Conservation (phyloP, 2,113 vertebrate genomes). For the Zosterops japonicus region DNA sequence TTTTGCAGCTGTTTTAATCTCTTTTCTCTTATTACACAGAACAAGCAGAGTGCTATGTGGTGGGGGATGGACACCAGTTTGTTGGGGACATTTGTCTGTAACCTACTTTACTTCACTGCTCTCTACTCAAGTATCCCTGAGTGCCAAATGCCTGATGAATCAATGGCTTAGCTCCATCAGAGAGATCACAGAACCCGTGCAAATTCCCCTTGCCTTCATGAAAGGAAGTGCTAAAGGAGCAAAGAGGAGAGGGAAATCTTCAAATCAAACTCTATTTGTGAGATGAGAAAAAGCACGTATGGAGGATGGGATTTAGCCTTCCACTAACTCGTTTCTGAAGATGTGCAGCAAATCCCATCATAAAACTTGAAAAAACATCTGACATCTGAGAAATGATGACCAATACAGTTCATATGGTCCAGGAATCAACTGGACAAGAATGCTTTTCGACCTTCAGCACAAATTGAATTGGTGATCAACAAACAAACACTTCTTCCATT, state of each 20-base stretch:
- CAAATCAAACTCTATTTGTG: background rate
- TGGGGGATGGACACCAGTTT: background rate
- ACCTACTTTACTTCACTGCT: background rate
- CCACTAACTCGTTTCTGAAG: background rate
- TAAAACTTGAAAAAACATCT: background rate
- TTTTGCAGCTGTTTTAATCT: slow-evolving; percentile 2
- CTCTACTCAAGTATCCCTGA: background rate
- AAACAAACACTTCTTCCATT: background rate
- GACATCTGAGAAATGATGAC: background rate
- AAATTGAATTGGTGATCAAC: background rate
- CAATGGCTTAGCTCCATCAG: background rate
- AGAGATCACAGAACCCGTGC: background rate
- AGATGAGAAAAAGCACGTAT: background rate
- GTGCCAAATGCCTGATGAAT: background rate
- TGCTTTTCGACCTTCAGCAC: background rate
- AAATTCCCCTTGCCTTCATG: background rate
- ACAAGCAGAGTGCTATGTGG: background rate
- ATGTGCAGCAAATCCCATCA: background rate
- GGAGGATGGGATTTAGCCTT: background rate
- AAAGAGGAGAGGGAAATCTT: background rate
- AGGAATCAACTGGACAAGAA: background rate
- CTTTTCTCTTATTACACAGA: background rate
- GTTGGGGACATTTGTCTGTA: background rate
- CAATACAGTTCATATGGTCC: background rate
- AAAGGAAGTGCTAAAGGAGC: background rate